Conservation (phyloP, 2,113 vertebrate genomes). For the Sceloporus undulatus region DNA sequence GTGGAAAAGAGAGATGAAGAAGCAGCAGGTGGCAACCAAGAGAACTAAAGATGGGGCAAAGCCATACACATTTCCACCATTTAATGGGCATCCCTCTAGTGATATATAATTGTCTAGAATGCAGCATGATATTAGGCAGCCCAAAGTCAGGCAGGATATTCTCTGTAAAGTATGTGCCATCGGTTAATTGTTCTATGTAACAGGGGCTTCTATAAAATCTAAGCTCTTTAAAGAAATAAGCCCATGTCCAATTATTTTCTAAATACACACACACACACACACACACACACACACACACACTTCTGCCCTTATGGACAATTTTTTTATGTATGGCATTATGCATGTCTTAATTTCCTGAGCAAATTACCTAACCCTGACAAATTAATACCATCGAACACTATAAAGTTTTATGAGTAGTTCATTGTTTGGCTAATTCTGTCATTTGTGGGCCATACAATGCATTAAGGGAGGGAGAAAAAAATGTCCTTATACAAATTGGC, state of each 20-base stretch:
- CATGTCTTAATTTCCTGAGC: conserved; percentile 6
- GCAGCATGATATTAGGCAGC: not conserved
- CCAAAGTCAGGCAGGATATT: not conserved
- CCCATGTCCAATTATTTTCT: not conserved
- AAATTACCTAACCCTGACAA: conserved; percentile 31
- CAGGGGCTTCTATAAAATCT: not conserved
- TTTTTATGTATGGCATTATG: not conserved
- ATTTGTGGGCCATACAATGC: not conserved
- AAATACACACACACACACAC: conserved; percentile 6
- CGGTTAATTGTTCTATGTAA: not conserved
- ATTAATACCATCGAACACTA: conserved; percentile 11
- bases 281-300: not conserved
- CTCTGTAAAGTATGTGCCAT: not conserved
- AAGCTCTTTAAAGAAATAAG: not conserved
- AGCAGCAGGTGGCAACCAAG: not conserved
- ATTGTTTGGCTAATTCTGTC: conserved; percentile 44
- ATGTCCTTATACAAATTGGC: not conserved
- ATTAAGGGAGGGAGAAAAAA: not conserved
- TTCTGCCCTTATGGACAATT: not conserved
- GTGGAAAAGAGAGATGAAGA: not conserved
- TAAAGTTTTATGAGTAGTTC: conserved; percentile 30
- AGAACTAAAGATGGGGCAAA: not conserved
- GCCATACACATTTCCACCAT: not conserved
- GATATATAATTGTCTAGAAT: not conserved
- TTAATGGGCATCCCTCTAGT: not conserved